Conservation (phyloP, 2,888 invertebrate species). For the Parasteatoda lunata region DNA sequence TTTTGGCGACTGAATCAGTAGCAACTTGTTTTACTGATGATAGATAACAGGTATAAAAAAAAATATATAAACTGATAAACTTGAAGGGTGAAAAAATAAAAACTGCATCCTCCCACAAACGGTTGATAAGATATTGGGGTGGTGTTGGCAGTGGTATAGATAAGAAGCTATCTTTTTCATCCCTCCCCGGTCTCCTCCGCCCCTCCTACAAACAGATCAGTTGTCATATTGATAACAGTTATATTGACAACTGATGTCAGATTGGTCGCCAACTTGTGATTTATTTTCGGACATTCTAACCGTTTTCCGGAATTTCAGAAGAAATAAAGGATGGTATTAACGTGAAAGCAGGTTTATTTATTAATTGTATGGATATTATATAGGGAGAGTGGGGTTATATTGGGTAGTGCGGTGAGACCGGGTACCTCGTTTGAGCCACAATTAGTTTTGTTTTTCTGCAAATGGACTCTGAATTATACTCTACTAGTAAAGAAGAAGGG, state of each 20-base stretch:
- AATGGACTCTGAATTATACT: too few relatives aligned
- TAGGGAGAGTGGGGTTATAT: too few relatives aligned
- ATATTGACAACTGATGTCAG: neutral
- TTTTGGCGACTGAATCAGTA: neutral
- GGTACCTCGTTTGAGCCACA: too few relatives aligned
- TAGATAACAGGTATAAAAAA: constrained; percentile 10
- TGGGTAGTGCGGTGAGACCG: too few relatives aligned
- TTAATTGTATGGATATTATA: too few relatives aligned
- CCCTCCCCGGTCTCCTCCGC: neutral
- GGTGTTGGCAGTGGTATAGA: constrained; percentile 18
- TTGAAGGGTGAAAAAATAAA: constrained; percentile 16
- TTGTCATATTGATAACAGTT: constrained; percentile 41
- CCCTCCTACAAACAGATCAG: constrained; percentile 38
- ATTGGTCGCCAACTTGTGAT: neutral
- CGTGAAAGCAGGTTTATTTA: too few relatives aligned
- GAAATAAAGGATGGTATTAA: too few relatives aligned
- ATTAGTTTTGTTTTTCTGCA: too few relatives aligned
- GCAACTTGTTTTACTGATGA: constrained; percentile 1
- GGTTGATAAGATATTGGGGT: constrained; percentile 38
- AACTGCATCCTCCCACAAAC: constrained; percentile 22
- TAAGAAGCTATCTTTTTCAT: constrained; percentile 31
- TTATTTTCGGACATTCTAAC: neutral
- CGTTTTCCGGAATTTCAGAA: too few relatives aligned
- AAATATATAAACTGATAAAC: constrained; percentile 15
- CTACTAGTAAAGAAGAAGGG: too few relatives aligned